Base-by-base conservation (phyloP, 2,113 vertebrate genomes). In the Lathamus discolor region DNA sequence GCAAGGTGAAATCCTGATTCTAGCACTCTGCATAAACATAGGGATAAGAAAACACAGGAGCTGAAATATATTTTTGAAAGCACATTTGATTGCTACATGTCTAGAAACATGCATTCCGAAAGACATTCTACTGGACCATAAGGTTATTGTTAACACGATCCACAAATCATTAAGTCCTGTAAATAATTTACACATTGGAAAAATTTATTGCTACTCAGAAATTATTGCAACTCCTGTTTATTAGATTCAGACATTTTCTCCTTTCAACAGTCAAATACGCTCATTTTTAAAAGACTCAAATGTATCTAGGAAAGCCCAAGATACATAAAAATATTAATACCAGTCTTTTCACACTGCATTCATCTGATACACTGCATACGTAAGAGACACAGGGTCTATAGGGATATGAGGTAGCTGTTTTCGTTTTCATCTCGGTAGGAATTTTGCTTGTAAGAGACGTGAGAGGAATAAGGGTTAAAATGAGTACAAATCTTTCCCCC, bases 101-200 rank as follows among this genome's bases (percentile, higher is more conserved):
- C 72, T 83, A 69, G 17, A 93, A 88, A 37, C 2, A 2, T 31
- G 15, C 31, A 52, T 80, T 95, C 83, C 57, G 86, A 88, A 88
- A 84, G 17, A 14, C 19, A 75, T 94, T 86, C 48, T 78, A 31
- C 73, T 82, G 57, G 39, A 93, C 68, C 52, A 74, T 81, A 76
- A 59, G 23, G 33, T 80, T 88, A 85, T 69, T 91, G 77, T 88
- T 91, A 95, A 83, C 41, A 86, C 63, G 90, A 62, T 88, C 28
- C 29, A 48, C 51, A 95, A 95, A 57, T 81, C 93, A 67, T 94
- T 86, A 96, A 57, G 31, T 87, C 70, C 54, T 62, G 87, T 90
- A 95, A 96, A 95, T 83, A 95, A 96, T 92, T 66, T 92, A 35
- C 41, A 84, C 23, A 84, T 54, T 51, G 43, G 70, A 92, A 90